Evolutionary conservation across 2,797 vertebrate species (phyloP), one percentile per base, ranked within the genome.

Genomic region (Neosalanx taihuensis): DNA sequence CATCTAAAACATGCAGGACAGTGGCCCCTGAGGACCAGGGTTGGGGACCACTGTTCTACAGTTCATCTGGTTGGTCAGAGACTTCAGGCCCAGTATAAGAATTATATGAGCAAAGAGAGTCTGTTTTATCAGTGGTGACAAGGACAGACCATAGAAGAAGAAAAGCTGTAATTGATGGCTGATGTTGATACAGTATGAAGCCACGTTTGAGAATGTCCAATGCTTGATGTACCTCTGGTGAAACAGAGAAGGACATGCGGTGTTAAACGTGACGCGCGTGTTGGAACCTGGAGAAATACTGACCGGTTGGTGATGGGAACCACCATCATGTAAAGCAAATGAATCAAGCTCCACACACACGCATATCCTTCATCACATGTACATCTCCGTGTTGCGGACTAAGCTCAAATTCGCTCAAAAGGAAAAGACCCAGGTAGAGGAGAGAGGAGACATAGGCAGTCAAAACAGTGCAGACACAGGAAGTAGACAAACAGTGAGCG

Each of bases 281-380:
- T 56, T 6, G 18, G 51, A 56, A 17, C 15, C 49, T 1, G 49
- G 49, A 51, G 49, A 18, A 51, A 13, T 13, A 51, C 13, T 18
- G 4, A 51, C 49, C 17, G 49, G 15, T 18, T 51, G 15, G 12
- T 3, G 12, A 51, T 51, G 12, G 15, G 12, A 13, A 51, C 49
- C 49, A 51, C 0, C 13, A 13, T 4, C 49, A 51, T 51, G 15
- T 13, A 18, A 18, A 51, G 12, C 12, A 12, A 51, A 51, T 33
- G 53, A 26, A 41, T 57, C 71, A 64, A 78, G 18, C 63, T 72
- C 60, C 1, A 67, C 31, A 81, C 69, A 59, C 75, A 15, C 10
- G 5, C 51, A 23, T 29, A 15, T n/a, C 6, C 30, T 26, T 33
- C 15, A 30, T 33, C 15, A 53, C 12, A 46, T 37, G 35, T 2